A percentile compares a stretch with the other conserved stretches of the same genome.
phyloP scores from a whole-genome alignment of 2,888 invertebrate species.

The Metalampra italica region DNA sequence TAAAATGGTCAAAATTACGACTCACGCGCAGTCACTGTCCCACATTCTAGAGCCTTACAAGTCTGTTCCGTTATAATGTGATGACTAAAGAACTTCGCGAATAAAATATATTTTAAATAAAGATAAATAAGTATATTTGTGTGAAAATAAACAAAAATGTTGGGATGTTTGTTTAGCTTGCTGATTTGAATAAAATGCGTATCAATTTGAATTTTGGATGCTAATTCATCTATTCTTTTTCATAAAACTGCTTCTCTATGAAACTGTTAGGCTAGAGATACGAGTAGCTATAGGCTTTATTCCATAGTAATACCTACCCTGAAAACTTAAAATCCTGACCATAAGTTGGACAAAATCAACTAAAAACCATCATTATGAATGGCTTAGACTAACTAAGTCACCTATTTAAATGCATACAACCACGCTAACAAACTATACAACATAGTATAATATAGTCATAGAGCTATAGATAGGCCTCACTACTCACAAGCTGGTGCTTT shows the following conservation, averaged over 20 bases:
- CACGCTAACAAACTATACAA: not conserved
- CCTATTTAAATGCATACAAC: not conserved
- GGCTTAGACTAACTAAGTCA: too few relatives aligned
- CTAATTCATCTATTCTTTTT: too few relatives aligned
- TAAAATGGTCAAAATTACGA: slow-evolving; percentile 37
- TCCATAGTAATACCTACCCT: too few relatives aligned
- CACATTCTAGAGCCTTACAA: slow-evolving; percentile 37
- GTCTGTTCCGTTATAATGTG: slow-evolving; percentile 43
- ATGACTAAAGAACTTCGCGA: slow-evolving; percentile 20
- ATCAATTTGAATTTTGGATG: too few relatives aligned
- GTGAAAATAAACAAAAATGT: not conserved
- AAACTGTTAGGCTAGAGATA: too few relatives aligned
- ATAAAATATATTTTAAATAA: not conserved
- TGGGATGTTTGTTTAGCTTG: too few relatives aligned
- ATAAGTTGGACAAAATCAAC: too few relatives aligned
- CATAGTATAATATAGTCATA: not conserved
- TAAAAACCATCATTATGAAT: too few relatives aligned
- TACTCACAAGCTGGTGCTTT: slow-evolving; percentile 60
- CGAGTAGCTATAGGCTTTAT: too few relatives aligned
- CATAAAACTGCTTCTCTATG: too few relatives aligned
- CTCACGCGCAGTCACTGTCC: slow-evolving; percentile 32
- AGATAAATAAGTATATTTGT: not conserved
- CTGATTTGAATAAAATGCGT: too few relatives aligned
- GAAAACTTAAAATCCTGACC: too few relatives aligned
- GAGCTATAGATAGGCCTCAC: not conserved